Base-by-base conservation (phyloP, 2,797 vertebrate species). In the Anableps anableps region DNA sequence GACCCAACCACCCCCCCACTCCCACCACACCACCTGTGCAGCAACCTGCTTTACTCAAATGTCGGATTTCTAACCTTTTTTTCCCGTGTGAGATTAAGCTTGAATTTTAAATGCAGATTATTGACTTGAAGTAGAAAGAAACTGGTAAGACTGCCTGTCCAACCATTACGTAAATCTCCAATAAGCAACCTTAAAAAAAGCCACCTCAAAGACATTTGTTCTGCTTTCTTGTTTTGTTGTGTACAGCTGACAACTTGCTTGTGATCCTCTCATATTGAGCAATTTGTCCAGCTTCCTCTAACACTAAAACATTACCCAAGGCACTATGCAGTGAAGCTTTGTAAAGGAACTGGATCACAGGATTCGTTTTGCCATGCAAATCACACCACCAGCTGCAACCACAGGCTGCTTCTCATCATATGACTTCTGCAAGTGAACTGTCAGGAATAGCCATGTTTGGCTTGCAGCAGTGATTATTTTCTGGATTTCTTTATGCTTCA, bases 321-420 rank as follows among this genome's bases (percentile, higher is more conserved):
- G 60, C 29, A 62, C 29, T 34, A 11, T 38, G 62, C 62, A 23
- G 62, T 1, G 62, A 66, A 21, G 34, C 62, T 66, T 66, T 21
- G 17, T 29, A 38, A 66, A 66, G 34, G 6, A 66, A 34, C 34
- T 38, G 62, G 62, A 36, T 38, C 62, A 66, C 34, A 38, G 16
- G 62, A 66, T 66, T 36, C 34, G 36, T 38, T 36, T 17, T 36
- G 34, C 8, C 17, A 23, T 38, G 19, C 17, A 66, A 36, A 66
- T 21, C 62, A 66, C 34, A 23, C 34, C 34, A 21, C 31, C 60
- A 62, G 6, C 58, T 31, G 29, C 11, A 29, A 1, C n/a, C 55
- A 62, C 60, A 62, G 62, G 34, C 62, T 66, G 62, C 62, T 66
- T 66, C 31, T 21, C 34, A 64, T 64, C 31, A 38, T 66, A 66